Evolutionary conservation across 2,888 invertebrate genomes (phyloP).

Genomic region (Spilarctia lutea): DNA sequence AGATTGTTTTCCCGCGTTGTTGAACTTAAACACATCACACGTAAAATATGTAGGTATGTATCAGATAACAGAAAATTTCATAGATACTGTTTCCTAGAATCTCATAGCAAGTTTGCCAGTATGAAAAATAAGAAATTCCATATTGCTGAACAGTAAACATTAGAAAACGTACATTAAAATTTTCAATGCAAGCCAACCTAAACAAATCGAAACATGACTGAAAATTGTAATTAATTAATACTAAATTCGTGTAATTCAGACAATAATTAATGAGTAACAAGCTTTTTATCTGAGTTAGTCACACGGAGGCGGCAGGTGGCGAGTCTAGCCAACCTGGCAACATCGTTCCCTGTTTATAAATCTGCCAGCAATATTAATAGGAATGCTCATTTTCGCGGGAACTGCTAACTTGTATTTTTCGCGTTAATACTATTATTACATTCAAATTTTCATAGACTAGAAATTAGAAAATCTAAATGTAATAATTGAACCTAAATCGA

Average conservation of each 20-base stretch:
- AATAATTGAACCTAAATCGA: background rate
- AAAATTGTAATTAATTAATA: slow-evolving; percentile 3
- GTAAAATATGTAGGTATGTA: background rate
- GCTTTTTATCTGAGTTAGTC: slow-evolving; percentile 43
- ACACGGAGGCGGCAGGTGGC: slow-evolving; percentile 43
- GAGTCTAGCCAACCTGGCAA: slow-evolving; percentile 41
- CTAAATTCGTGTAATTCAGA: slow-evolving; percentile 28
- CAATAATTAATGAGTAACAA: slow-evolving; percentile 39
- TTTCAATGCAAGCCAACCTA: background rate
- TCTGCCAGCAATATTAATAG: slow-evolving; percentile 33
- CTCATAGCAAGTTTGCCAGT: background rate
- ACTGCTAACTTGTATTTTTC: slow-evolving; percentile 2
- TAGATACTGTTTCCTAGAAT: background rate
- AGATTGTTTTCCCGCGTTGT: background rate
- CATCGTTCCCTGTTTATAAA: slow-evolving; percentile 32
- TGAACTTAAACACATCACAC: background rate
- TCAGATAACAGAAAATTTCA: background rate
- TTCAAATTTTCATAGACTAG: background rate
- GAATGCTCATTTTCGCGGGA: slow-evolving; percentile 13
- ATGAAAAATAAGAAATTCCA: background rate
- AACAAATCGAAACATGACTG: background rate
- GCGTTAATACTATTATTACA: background rate
- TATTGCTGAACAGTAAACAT: background rate
- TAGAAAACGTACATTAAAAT: slow-evolving; percentile 2
- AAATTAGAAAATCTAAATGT: background rate